A percentile compares a stretch with the other conserved stretches of the same genome.
Conservation (phyloP, 2,797 vertebrate species). For the Anas acuta region DNA sequence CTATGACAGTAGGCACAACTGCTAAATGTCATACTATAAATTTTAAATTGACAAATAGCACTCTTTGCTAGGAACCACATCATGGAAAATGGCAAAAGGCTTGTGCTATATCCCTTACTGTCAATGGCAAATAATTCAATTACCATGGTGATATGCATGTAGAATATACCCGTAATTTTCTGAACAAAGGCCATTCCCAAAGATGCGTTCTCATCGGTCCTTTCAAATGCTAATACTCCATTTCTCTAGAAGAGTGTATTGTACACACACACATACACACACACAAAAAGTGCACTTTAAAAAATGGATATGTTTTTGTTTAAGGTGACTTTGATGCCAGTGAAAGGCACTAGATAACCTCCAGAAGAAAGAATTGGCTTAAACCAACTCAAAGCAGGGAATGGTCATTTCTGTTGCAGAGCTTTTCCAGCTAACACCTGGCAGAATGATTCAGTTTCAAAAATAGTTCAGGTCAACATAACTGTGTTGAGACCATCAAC, state of each 20-base stretch:
- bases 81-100: conserved; percentile 38
- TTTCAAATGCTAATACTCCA: conserved; percentile 49
- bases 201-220: neutral
- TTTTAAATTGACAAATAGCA: conserved; percentile 48
- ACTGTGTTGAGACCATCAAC: neutral
- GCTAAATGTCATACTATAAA: conserved; percentile 22
- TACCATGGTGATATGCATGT: conserved; percentile 6
- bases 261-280: neutral
- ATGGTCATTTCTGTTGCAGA: neutral
- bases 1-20: neutral
- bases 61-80: conserved; percentile 11
- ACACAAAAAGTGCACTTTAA: neutral
- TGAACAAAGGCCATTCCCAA: conserved; percentile 42
- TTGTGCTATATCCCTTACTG: conserved; percentile 8
- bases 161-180: conserved; percentile 3
- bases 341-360: neutral
- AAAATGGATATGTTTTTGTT: conserved; percentile 3
- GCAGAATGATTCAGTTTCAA: neutral
- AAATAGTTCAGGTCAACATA: neutral
- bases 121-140: conserved; percentile 54
- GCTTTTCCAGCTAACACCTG: neutral
- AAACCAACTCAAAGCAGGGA: neutral
- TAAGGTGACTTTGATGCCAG: neutral
- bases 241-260: neutral
- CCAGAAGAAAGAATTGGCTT: neutral